A percentile compares a stretch with the other conserved stretches of the same genome.
Conservation (phyloP, 2,113 vertebrate species). For the Notiomystis cincta region DNA sequence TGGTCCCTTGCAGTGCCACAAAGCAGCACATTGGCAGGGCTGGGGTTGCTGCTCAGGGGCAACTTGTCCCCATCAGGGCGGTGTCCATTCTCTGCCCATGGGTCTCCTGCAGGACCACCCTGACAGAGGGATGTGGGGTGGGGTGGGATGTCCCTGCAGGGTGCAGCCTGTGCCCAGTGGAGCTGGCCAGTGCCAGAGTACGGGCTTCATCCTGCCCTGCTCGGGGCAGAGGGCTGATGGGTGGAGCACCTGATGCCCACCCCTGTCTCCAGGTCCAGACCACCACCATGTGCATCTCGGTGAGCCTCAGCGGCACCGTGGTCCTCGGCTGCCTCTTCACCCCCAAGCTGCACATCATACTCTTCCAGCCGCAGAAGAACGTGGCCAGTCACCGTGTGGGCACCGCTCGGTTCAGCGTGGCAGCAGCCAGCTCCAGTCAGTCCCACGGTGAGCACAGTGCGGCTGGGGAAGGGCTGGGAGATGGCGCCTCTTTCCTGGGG, state of each 20-base stretch:
- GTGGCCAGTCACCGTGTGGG: constrained; percentile 86
- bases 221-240: background rate
- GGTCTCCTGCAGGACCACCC: background rate
- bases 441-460: constrained; percentile 76
- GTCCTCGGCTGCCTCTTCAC: constrained; percentile 95
- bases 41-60: background rate
- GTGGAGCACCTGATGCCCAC: background rate
- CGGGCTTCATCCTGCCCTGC: background rate
- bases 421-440: constrained; percentile 79
- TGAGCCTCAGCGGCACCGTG: constrained; percentile 95
- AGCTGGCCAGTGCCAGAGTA: background rate
- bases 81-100: background rate
- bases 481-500: background rate
- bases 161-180: background rate
- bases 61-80: background rate
- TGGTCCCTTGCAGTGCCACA: background rate
- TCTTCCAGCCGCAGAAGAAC: constrained; percentile 98
- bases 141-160: background rate
- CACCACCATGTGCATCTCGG: constrained; percentile 97
- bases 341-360: constrained; percentile 95
- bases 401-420: constrained; percentile 84
- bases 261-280: constrained; percentile 88
- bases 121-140: background rate
- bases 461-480: background rate
- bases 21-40: background rate